Base-by-base conservation (phyloP, 2,888 invertebrate genomes). In the Gnatocerus cornutus region DNA sequence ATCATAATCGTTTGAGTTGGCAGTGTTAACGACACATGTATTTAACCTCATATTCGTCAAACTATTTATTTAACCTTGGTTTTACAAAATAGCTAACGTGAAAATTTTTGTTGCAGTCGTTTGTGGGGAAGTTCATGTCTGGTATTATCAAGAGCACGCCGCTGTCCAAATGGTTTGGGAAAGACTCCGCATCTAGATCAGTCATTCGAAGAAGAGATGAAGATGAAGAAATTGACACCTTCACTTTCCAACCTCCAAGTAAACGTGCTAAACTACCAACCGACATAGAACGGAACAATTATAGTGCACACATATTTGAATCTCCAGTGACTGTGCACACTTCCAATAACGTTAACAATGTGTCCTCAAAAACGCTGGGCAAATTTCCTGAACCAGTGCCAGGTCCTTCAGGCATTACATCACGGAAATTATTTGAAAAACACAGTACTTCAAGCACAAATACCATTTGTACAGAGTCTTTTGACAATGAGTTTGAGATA, bases 51-150 rank as follows among this genome's bases (percentile, higher is more conserved):
- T 30, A 45, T 50, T 48, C 37, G 21, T 3, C n/a, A 12, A 41
- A 27, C 29, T 66, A 61, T 67, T 67, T 67, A 13, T 46, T 66
- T 59, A 69, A 72, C 72, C 71, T 71, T 74, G 73, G 68, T 63
- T 41, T 30, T 29, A 30, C 39, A 43, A 61, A 48, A 9, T 43
- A 29, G 43, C 52, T 13, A 43, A 21, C 7, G 12, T 66, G 50
- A 45, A 43, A 67, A 55, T 68, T 55, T 75, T 72, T 75, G 69
- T 88, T 88, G 50, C 86, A 92, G 92, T 91, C 92, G 14, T 90
- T 92, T 82, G 90, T 92, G 69, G 89, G 88, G 80, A 91, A 90
- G 86, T 88, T 92, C 61, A 88, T 92, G 62, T 87, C 90, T 1
- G 89, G 89, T 65, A 84, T 91, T 30, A 86, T 92, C 59, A 79